These are phyloP conservation scores for Esox niger DNA, from an alignment of 2,113 vertebrate genomes.

Conservation along the genomic window DNA sequence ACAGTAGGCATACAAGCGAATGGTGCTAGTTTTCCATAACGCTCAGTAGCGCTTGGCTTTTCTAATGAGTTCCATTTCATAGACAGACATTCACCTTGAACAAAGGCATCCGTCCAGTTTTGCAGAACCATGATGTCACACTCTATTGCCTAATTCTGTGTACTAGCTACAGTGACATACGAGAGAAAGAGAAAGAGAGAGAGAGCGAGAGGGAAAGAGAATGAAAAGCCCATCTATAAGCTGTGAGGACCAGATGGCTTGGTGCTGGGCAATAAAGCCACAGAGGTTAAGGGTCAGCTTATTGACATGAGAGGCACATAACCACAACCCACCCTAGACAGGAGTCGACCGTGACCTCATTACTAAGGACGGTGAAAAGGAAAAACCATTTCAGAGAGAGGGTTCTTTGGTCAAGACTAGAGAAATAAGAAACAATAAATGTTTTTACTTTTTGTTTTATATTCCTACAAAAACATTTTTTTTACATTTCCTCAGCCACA, in stretches of 20 bases:
- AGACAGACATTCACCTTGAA: constrained; percentile 13
- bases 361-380: neutral
- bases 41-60: neutral
- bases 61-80: neutral
- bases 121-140: neutral
- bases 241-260: neutral
- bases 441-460: too few species aligned
- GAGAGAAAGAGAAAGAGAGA: too few species aligned
- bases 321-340: neutral
- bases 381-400: neutral
- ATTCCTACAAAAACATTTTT: too few species aligned
- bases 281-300: neutral
- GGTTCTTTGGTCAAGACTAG: too few species aligned
- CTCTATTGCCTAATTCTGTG: neutral
- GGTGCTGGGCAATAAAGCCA: neutral
- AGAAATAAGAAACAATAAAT: too few species aligned
- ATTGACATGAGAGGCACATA: neutral
- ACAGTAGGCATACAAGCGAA: too few species aligned
- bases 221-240: too few species aligned
- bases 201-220: too few species aligned
- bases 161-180: too few species aligned
- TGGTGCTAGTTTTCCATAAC: neutral
- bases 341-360: neutral
- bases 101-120: neutral
- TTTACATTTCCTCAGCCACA: too few species aligned